Conservation (phyloP, 2,113 vertebrate species). For the Xyrauchen texanus region DNA sequence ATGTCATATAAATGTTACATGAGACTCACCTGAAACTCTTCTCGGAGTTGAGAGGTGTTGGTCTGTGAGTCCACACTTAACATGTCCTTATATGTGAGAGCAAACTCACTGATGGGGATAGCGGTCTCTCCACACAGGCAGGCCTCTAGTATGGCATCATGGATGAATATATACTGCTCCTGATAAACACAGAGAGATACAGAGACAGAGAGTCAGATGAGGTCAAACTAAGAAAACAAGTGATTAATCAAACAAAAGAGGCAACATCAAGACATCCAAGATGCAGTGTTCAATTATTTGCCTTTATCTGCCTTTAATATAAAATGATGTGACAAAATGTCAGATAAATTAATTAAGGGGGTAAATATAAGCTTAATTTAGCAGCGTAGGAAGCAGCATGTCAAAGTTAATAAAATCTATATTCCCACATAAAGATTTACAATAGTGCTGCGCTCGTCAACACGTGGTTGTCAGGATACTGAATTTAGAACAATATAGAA, state of each 20-base stretch:
- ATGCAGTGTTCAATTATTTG: conserved; percentile 12
- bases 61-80: conserved; percentile 93
- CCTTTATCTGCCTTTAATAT: conserved; percentile 3
- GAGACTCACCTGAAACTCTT: conserved; percentile 90
- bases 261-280: neutral
- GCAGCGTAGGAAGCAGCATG: conserved; percentile 44
- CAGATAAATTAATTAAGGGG: neutral
- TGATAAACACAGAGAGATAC: conserved; percentile 48
- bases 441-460: conserved; percentile 48
- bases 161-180: conserved; percentile 98
- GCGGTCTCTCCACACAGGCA: conserved; percentile 94
- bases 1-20: neutral
- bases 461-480: neutral
- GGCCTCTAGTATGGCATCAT: conserved; percentile 93
- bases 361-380: conserved; percentile 14
- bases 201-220: neutral
- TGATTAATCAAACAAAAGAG: neutral
- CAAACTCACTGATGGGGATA: conserved; percentile 88
- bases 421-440: conserved; percentile 16
- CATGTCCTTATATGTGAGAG: conserved; percentile 90
- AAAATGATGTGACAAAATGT: conserved; percentile 12
- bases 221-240: neutral
- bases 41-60: conserved; percentile 91
- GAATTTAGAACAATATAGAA: neutral
- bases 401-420: conserved; percentile 45